Evolutionary conservation across 2,797 vertebrate species (phyloP), one percentile per base, ranked within the genome.

Genomic region (Tenualosa thibaudeaui): DNA sequence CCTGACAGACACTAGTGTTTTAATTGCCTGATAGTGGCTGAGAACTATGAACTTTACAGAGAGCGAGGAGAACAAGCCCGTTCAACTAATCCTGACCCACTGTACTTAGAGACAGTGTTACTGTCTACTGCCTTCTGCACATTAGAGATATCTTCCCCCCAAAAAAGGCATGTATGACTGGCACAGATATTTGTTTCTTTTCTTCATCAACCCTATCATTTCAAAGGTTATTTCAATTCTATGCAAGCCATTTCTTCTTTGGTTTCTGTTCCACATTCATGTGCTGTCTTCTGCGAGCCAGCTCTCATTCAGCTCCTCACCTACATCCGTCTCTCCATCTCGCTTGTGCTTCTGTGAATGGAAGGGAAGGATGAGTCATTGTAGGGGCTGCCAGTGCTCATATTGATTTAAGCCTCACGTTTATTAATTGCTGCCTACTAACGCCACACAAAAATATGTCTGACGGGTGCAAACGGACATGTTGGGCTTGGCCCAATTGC

Each of bases 211-310:
- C 31, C 10, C 37, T 8, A 75, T 75, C 37, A 75, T 86, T 86
- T 68, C 58, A 81, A 84, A 82, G 50, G 51, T 82, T 46, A 78
- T 43, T 78, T 78, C 17, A 46, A 19, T 78, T 78, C 40, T 43
- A 46, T 22, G 71, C 17, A 9, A 22, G 37, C 81, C 15, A 50
- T 75, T 65, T 24, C 37, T 19, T 78, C 6, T 19, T 71, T 40
- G 40, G 17, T 46, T 6, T 5, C 37, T 46, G 71, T 12, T 31
- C 24, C 46, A 40, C 24, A 81, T 65, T 37, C 56, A 22, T 86
- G 31, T 13, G 82, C 58, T 84, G 19, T 65, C 40, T 15, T 15
- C 24, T 54, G 49, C 6, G 31, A 71, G 81, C 24, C 4, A 54
- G 22, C 58, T 56, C 71, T 58, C 26, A 51, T 81, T 60, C 17